Evolutionary conservation across 1,140 invertebrate genomes (phyloP).

Genomic region (Hylaeus anthracinus): DNA sequence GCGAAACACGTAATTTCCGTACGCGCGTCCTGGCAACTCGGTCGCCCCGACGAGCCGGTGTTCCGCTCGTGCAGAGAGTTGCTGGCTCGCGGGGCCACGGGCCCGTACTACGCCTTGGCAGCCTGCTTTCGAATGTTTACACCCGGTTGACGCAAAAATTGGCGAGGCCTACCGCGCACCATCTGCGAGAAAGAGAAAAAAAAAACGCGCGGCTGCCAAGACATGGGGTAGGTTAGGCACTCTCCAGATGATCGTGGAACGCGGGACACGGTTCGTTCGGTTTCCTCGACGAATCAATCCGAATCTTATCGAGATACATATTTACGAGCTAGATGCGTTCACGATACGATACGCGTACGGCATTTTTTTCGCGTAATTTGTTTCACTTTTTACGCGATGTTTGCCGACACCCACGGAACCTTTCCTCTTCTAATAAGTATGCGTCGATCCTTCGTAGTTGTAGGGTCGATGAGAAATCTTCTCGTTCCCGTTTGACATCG

Average conservation of each 20-base stretch:
- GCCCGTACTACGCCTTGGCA: constrained; percentile 70
- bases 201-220: constrained; percentile 71
- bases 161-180: constrained; percentile 68
- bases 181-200: constrained; percentile 60
- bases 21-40: constrained; percentile 43
- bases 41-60: background rate
- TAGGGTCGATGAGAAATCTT: too few relatives aligned
- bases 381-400: too few relatives aligned
- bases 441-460: too few relatives aligned
- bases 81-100: constrained; percentile 14
- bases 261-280: too few relatives aligned
- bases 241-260: constrained; percentile 36
- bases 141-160: constrained; percentile 76
- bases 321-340: too few relatives aligned
- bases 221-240: constrained; percentile 76
- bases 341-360: too few relatives aligned
- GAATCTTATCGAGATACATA: too few relatives aligned
- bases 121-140: constrained; percentile 77
- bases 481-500: too few relatives aligned
- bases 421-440: too few relatives aligned
- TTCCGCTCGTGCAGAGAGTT: background rate
- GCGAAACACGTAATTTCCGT: constrained; percentile 48
- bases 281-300: background rate
- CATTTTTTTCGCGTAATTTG: too few relatives aligned
- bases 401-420: too few relatives aligned